Percentiles rank a stretch among this genome's conserved stretches.
phyloP scores from a whole-genome alignment of 2,888 invertebrate species.

The Mythimna pallens region DNA sequence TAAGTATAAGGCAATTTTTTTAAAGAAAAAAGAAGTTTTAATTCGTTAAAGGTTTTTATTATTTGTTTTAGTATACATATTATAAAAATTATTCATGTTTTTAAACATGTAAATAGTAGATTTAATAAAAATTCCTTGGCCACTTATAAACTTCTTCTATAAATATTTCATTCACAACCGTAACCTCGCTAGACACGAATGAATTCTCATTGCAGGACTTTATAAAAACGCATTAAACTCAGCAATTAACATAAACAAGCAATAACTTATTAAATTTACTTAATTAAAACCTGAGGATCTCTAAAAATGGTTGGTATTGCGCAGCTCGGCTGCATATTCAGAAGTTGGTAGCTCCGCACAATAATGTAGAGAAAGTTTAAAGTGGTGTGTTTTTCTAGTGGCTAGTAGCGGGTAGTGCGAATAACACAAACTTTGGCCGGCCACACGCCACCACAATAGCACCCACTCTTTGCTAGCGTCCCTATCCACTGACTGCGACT shows the following conservation, averaged over 20 bases:
- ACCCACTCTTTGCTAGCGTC: slow-evolving; percentile 25
- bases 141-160: not conserved
- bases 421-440: slow-evolving; percentile 57
- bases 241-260: slow-evolving; percentile 38
- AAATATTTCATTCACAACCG: slow-evolving; percentile 3
- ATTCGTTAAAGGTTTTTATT: no score
- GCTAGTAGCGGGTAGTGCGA: slow-evolving; percentile 43
- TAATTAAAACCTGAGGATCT: slow-evolving; percentile 58
- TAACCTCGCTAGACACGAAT: slow-evolving; percentile 24
- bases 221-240: slow-evolving; percentile 37
- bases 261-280: slow-evolving; percentile 53
- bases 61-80: no score
- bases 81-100: no score
- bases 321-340: slow-evolving; percentile 56
- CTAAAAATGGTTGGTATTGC: slow-evolving; percentile 57
- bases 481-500: slow-evolving; percentile 25
- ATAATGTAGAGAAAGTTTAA: slow-evolving; percentile 68
- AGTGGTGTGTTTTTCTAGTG: slow-evolving; percentile 70
- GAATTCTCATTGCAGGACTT: slow-evolving; percentile 25
- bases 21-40: no score
- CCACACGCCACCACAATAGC: slow-evolving; percentile 50
- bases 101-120: no score
- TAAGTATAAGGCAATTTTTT: no score
- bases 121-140: no score
- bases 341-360: slow-evolving; percentile 63